phyloP scores from a whole-genome alignment of 1,140 invertebrate species.

The Lordiphosa stackelbergi region DNA sequence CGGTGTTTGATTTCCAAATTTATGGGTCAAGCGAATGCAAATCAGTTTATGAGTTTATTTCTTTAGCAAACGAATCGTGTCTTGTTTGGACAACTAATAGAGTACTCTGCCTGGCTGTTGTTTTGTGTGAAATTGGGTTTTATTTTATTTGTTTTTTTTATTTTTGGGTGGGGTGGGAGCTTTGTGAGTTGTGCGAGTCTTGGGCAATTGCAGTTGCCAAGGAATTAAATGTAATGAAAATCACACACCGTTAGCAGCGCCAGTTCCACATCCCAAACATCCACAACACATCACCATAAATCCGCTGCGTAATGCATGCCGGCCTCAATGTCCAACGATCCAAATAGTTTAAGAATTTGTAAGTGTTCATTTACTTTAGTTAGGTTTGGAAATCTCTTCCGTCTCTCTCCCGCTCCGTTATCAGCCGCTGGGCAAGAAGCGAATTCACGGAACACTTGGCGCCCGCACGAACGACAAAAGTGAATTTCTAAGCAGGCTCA shows the following conservation, averaged over 20 bases:
- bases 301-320: slow-evolving; percentile 5
- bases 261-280: slow-evolving; percentile 5
- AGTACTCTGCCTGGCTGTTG: slow-evolving; percentile 6
- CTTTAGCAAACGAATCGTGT: slow-evolving; percentile 42
- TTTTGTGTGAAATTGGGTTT: slow-evolving; percentile 3
- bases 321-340: slow-evolving; percentile 11
- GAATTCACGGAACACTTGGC: slow-evolving; percentile 14
- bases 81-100: slow-evolving; percentile 50
- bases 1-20: slow-evolving; percentile 65
- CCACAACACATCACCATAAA: neutral
- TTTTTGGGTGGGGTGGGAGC: neutral
- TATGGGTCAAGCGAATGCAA: slow-evolving; percentile 59
- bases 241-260: slow-evolving; percentile 4
- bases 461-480: slow-evolving; percentile 8
- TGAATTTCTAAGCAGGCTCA: slow-evolving; percentile 11
- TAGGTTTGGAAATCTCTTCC: neutral
- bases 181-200: too few relatives aligned
- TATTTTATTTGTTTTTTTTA: neutral
- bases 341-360: slow-evolving; percentile 4
- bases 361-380: slow-evolving; percentile 9
- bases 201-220: too few relatives aligned
- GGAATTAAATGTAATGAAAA: too few relatives aligned
- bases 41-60: slow-evolving; percentile 44
- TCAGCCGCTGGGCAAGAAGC: slow-evolving; percentile 5
- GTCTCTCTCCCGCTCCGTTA: slow-evolving; percentile 5